Evolutionary conservation across 2,113 vertebrate species (phyloP), one percentile per base, ranked within the genome.

Genomic region (Alaudala cheleensis): DNA sequence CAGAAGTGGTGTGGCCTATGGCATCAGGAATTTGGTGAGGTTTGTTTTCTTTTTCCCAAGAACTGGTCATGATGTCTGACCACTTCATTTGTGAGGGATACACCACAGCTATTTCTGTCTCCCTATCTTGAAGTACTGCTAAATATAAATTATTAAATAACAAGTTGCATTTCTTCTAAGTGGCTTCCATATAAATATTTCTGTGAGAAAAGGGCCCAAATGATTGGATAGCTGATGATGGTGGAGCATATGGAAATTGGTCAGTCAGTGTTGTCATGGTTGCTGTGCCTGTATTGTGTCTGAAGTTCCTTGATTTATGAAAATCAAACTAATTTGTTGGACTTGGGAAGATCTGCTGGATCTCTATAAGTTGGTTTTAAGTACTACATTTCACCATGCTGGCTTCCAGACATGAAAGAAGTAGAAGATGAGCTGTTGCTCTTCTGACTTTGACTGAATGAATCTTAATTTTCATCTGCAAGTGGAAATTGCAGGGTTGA

Each of bases 401-500:
- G 9, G 0, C 6, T 84, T 84, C 11, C 26, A 61, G 31, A 40
- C 0, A 1, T 50, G 16, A 62, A 91, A 37, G 18, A 65, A 65
- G 26, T 23, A 39, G 12, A 83, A 40, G 31, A 47, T 17, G 14
- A 81, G 24, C 18, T 56, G 16, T 71, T 26, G 60, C 25, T 76
- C 10, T 19, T 76, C 15, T 62, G 42, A 22, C 19, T 86, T 74
- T 26, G 39, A 17, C 54, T 69, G 50, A 71, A 5, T 64, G 26
- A 71, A 66, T 84, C 18, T 5, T 34, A 31, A 84, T 74, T 83
- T 53, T 28, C 4, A 7, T 71, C 71, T 73, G 14, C 29, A 40
- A 0, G 0, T 64, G 44, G 51, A 67, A 74, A 70, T 44, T n/a
- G 45, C 5, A 42, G 34, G 9, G 6, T 11, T 70, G 23, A 62